Evolutionary conservation across 2,797 vertebrate genomes (phyloP).

Genomic region (Buceros bicornis): DNA sequence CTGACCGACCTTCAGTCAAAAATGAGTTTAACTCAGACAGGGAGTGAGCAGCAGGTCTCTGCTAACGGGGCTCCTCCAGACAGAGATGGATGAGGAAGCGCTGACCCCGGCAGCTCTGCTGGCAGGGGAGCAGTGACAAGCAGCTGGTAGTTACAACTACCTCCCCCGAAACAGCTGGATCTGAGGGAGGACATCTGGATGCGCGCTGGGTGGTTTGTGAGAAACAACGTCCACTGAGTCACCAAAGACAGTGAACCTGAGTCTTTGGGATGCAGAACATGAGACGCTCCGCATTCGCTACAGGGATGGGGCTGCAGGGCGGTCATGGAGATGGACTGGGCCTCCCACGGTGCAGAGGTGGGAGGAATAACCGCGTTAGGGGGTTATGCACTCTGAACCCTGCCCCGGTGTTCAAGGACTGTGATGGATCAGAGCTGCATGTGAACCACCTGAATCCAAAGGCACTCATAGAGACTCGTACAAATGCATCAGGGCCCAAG

Average conservation of each 20-base stretch:
- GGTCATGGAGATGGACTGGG: neutral
- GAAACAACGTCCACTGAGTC: neutral
- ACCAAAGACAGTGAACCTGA: neutral
- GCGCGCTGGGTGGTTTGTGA: slow-evolving; percentile 52
- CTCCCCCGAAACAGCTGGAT: slow-evolving; percentile 65
- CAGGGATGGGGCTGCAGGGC: rapidly evolving
- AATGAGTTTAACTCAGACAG: neutral
- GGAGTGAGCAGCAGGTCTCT: neutral
- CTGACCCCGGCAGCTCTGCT: slow-evolving; percentile 11
- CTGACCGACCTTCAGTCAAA: neutral
- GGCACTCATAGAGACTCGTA: rapidly evolving
- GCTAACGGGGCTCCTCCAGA: neutral
- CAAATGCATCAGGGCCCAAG: rapidly evolving
- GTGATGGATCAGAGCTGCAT: neutral
- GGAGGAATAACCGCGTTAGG: neutral
- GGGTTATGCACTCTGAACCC: neutral
- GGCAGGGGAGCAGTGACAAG: slow-evolving; percentile 52
- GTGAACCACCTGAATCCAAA: neutral
- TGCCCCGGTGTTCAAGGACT: rapidly evolving
- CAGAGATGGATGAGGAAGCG: slow-evolving; percentile 61
- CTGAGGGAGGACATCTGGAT: slow-evolving; percentile 61
- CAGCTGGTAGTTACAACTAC: slow-evolving; percentile 58
- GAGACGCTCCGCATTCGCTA: rapidly evolving
- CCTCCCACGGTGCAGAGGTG: neutral
- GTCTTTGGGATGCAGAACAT: neutral